Conservation (phyloP, 2,797 vertebrate species). For the Mus caroli region DNA sequence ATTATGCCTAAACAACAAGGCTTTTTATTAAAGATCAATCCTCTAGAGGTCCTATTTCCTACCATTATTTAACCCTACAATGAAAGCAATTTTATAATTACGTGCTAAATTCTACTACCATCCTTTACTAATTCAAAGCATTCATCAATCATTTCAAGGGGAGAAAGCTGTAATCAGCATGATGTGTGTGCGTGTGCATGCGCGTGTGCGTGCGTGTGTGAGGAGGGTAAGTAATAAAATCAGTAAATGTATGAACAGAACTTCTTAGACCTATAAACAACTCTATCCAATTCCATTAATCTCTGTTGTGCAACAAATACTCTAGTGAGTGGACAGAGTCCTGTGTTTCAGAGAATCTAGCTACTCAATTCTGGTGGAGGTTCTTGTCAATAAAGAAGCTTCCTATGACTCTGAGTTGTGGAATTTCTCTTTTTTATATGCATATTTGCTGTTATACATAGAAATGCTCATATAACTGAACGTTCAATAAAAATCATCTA, state of each 20-base stretch:
- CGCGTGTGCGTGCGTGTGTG: no score
- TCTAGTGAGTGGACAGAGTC: not conserved
- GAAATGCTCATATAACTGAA: slow-evolving; percentile 42
- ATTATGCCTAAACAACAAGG: slow-evolving; percentile 67
- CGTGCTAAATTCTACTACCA: slow-evolving; percentile 33
- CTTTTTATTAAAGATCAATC: slow-evolving; percentile 66
- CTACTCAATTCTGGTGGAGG: not conserved
- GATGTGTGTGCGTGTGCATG: not conserved
- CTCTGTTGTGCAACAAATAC: not conserved
- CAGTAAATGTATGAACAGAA: not conserved
- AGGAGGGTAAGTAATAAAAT: not conserved
- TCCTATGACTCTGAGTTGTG: slow-evolving; percentile 8
- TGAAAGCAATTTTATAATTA: slow-evolving; percentile 67
- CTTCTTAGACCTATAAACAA: not conserved
- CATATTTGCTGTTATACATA: slow-evolving; percentile 35
- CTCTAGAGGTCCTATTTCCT: slow-evolving; percentile 68
- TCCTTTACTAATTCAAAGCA: slow-evolving; percentile 52
- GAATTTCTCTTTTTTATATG: not conserved
- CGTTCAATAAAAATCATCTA: slow-evolving; percentile 27
- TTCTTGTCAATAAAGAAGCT: not conserved
- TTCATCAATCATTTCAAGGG: slow-evolving; percentile 25
- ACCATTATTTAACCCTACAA: slow-evolving; percentile 55
- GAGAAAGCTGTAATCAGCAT: slow-evolving; percentile 53
- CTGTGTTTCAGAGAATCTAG: not conserved
- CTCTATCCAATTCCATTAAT: not conserved